A percentile compares a stretch with the other conserved stretches of the same genome.
phyloP scores from a whole-genome alignment of 2,797 vertebrate genomes.

The Paratrypauchen microcephalus region DNA sequence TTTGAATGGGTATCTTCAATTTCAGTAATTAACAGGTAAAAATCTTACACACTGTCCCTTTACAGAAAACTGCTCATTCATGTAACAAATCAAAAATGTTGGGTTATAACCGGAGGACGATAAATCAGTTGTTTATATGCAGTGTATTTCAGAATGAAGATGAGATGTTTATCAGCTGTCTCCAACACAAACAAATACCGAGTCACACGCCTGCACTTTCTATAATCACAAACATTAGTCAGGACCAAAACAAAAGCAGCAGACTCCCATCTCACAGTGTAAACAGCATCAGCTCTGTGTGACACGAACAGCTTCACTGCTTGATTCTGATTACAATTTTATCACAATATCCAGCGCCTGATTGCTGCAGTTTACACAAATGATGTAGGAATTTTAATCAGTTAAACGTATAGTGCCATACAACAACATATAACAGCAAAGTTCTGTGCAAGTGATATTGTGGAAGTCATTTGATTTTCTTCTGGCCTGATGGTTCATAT shows the following conservation, averaged over 20 bases:
- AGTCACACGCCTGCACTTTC: slow-evolving; percentile 7
- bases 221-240: slow-evolving; percentile 29
- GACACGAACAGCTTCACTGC: slow-evolving; percentile 39
- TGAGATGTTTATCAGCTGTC: slow-evolving; percentile 26
- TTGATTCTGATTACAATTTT: slow-evolving; percentile 49
- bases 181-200: slow-evolving; percentile 28
- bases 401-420: not conserved
- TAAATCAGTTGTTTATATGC: slow-evolving; percentile 17
- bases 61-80: not conserved
- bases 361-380: slow-evolving; percentile 30
- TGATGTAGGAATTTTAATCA: slow-evolving; percentile 12
- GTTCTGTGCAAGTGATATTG: slow-evolving; percentile 1
- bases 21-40: too few species aligned
- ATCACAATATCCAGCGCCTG: slow-evolving; percentile 35
- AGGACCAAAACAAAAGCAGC: slow-evolving; percentile 35
- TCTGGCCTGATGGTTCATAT: too few species aligned
- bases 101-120: slow-evolving; percentile 3
- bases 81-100: slow-evolving; percentile 8
- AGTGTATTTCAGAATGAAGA: slow-evolving; percentile 12
- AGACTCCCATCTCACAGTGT: slow-evolving; percentile 24
- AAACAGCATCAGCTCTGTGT: slow-evolving; percentile 38
- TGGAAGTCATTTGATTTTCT: not conserved
- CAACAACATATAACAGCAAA: not conserved
- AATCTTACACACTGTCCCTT: too few species aligned
- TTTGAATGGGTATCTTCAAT: too few species aligned